phyloP scores from a whole-genome alignment of 2,888 invertebrate genomes.

The Agrochola circellaris region DNA sequence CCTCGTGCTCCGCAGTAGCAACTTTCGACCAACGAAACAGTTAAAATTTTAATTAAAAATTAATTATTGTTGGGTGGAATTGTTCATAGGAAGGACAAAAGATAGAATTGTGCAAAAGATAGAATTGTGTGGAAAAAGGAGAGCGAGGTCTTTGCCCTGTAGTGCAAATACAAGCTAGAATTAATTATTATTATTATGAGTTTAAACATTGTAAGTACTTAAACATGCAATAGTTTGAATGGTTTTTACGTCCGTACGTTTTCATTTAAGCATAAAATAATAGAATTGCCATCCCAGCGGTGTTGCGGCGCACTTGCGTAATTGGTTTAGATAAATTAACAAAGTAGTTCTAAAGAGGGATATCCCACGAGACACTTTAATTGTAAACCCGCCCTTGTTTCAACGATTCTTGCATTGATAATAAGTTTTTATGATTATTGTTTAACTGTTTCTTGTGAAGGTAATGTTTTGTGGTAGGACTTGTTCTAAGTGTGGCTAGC shows the following conservation, averaged over 20 bases:
- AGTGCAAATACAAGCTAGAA: too few relatives aligned
- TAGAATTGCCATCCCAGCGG: conserved; percentile 79
- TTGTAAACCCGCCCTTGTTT: conserved; percentile 81
- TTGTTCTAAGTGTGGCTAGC: too few relatives aligned
- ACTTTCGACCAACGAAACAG: neutral
- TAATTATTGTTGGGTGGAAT: neutral
- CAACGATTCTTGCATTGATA: conserved; percentile 81
- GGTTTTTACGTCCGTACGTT: conserved; percentile 60
- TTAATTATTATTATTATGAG: neutral
- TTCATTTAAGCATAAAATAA: conserved; percentile 82
- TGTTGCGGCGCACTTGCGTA: conserved; percentile 83
- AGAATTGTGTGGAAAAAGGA: too few relatives aligned
- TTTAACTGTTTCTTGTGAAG: conserved; percentile 52
- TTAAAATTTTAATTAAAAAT: neutral
- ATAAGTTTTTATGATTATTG: conserved; percentile 70
- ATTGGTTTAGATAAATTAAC: conserved; percentile 90
- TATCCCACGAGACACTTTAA: conserved; percentile 84
- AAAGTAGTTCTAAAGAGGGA: conserved; percentile 88
- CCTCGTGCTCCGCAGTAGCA: neutral
- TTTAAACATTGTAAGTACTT: neutral
- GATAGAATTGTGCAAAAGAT: too few relatives aligned
- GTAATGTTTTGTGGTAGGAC: neutral
- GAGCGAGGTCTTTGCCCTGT: too few relatives aligned
- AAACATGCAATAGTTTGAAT: conserved; percentile 20
- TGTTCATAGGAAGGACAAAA: too few relatives aligned